Evolutionary conservation across 2,797 vertebrate genomes (phyloP).

Genomic region (Acridotheres tristis): DNA sequence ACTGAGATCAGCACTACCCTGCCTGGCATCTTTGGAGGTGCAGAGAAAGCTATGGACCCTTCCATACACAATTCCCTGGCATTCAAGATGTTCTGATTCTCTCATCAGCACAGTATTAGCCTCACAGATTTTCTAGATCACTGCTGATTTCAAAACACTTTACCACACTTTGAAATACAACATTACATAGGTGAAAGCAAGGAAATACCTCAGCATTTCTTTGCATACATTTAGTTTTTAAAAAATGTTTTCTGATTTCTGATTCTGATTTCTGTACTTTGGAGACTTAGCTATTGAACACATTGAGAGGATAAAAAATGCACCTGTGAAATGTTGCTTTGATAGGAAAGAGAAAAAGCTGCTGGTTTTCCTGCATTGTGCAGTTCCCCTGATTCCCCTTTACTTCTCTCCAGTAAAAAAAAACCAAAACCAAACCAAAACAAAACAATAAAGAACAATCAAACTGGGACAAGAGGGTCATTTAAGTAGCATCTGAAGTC

Average conservation of each 20-base stretch:
- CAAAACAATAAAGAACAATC: neutral
- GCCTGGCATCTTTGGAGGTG: neutral
- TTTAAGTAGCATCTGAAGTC: neutral
- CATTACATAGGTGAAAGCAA: neutral
- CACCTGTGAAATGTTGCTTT: neutral
- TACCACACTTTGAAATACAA: neutral
- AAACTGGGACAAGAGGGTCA: neutral
- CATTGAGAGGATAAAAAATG: neutral
- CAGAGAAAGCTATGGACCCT: neutral
- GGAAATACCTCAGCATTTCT: neutral
- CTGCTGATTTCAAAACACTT: neutral
- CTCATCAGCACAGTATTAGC: neutral
- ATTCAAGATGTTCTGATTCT: neutral
- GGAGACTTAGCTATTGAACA: neutral
- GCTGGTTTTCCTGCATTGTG: neutral
- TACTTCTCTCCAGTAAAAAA: neutral
- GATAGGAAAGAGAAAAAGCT: neutral
- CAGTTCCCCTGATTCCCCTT: neutral
- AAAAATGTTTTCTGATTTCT: neutral
- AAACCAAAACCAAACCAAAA: neutral
- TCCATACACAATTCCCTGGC: fast-evolving
- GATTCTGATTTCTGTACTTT: neutral
- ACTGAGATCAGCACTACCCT: neutral
- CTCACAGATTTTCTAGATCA: neutral
- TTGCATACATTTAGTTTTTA: neutral